These are phyloP conservation scores for Oithona nana DNA, from an alignment of 2,888 invertebrate genomes.

Conservation along the genomic window DNA sequence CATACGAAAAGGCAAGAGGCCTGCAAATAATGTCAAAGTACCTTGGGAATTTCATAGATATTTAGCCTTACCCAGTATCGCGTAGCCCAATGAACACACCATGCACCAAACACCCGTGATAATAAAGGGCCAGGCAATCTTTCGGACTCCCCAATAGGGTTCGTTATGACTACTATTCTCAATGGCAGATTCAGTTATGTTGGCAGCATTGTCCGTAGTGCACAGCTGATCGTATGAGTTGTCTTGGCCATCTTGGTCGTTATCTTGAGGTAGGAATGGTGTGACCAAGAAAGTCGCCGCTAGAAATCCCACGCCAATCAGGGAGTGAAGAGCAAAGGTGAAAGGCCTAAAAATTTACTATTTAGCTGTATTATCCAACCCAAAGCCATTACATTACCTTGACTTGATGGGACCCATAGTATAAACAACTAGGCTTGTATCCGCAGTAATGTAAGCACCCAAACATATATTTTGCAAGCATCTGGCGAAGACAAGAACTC, in stretches of 20 bases:
- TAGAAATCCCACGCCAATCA: constrained; percentile 1
- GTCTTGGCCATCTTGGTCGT: neutral
- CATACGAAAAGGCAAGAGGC: constrained; percentile 6
- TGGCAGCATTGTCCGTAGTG: neutral
- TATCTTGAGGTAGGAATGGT: neutral
- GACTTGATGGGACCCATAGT: constrained; percentile 15
- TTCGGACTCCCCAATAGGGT: neutral
- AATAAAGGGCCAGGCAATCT: constrained; percentile 14
- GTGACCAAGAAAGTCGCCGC: neutral
- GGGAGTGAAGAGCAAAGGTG: constrained; percentile 7
- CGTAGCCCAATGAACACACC: neutral
- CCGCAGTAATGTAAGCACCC: constrained; percentile 16
- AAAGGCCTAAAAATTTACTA: no score
- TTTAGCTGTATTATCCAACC: no score
- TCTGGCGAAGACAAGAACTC: neutral
- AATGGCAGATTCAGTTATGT: neutral
- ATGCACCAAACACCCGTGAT: constrained; percentile 1
- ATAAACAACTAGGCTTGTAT: constrained; percentile 8
- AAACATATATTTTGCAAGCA: constrained; percentile 3
- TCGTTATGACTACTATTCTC: neutral
- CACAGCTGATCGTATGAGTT: neutral
- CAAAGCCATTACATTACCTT: no score
- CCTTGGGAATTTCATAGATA: no score
- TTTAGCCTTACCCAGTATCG: constrained; percentile 4
- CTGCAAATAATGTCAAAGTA: no score